phyloP scores from a whole-genome alignment of 2,888 invertebrate species.

The Ennomos quercinarius region DNA sequence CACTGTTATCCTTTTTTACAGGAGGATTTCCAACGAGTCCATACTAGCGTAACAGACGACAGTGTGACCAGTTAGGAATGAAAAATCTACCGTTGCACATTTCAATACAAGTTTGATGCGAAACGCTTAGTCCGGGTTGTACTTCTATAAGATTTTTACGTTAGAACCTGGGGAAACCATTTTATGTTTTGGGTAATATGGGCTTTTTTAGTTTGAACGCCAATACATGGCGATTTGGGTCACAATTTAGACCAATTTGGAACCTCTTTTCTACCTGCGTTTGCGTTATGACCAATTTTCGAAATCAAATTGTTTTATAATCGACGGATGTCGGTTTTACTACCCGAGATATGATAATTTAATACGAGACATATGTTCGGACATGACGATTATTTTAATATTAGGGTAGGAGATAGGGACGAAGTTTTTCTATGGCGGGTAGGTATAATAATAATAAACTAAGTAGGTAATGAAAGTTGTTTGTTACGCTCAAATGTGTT shows the following conservation, averaged over 20 bases:
- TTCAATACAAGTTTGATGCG: no score
- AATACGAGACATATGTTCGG: conserved; percentile 61
- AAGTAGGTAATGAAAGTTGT: conserved; percentile 23
- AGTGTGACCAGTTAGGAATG: no score
- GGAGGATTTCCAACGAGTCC: no score
- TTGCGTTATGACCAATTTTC: conserved; percentile 46
- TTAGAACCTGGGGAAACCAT: no score
- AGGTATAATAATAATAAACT: conserved; percentile 17
- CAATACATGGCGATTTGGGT: no score
- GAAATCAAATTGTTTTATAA: conserved; percentile 68
- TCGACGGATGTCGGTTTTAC: conserved; percentile 66
- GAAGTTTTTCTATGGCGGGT: conserved; percentile 14
- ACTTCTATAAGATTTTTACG: no score
- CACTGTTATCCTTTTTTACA: no score
- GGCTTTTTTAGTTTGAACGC: no score
- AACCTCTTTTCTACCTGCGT: conserved; percentile 48
- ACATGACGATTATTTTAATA: conserved; percentile 63
- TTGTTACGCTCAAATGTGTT: conserved; percentile 8
- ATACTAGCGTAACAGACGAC: no score
- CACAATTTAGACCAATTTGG: conserved; percentile 48
- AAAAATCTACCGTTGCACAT: no score
- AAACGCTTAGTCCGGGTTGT: no score
- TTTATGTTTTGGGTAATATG: no score
- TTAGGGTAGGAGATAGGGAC: conserved; percentile 44
- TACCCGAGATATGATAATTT: conserved; percentile 60